Evolutionary conservation across 30 jellyfish, hydroid and myxozoan species (phyloP).

Genomic region (Hydractinia symbiolongicarpus): DNA sequence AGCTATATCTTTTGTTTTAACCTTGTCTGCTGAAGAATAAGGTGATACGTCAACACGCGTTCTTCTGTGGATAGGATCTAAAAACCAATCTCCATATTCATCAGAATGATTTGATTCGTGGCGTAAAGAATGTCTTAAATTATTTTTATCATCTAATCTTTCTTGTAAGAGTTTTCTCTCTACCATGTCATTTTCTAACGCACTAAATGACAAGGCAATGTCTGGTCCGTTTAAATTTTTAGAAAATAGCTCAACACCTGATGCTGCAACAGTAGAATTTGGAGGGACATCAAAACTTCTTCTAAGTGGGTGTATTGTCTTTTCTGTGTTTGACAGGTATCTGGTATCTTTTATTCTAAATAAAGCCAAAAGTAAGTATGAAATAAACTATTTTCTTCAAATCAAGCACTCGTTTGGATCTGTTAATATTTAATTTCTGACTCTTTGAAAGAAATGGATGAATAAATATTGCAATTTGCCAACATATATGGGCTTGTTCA

Average conservation of each 20-base stretch:
- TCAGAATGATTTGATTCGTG: neutral
- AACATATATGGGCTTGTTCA: too few species aligned
- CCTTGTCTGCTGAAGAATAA: slow-evolving; percentile 30
- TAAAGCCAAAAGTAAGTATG: neutral
- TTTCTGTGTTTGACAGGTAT: slow-evolving; percentile 6
- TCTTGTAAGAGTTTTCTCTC: neutral
- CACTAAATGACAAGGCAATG: neutral
- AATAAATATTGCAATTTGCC: too few species aligned
- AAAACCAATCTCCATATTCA: slow-evolving; percentile 30
- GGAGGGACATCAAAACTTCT: neutral
- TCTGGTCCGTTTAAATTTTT: neutral
- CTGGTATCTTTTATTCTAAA: neutral
- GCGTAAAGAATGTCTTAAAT: too few species aligned
- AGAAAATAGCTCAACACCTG: neutral
- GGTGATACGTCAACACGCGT: slow-evolving; percentile 33
- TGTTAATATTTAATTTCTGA: too few species aligned
- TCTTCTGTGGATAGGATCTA: slow-evolving; percentile 42
- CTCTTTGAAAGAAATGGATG: too few species aligned
- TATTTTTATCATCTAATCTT: neutral
- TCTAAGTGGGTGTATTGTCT: neutral
- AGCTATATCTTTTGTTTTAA: slow-evolving; percentile 38
- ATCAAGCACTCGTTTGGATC: too few species aligned
- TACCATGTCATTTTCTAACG: neutral
- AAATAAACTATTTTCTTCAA: too few species aligned
- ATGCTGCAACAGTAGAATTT: neutral